A percentile compares a stretch with the other conserved stretches of the same genome.
Conservation (phyloP, 2,797 vertebrate genomes). For the Danio albolineatus region DNA sequence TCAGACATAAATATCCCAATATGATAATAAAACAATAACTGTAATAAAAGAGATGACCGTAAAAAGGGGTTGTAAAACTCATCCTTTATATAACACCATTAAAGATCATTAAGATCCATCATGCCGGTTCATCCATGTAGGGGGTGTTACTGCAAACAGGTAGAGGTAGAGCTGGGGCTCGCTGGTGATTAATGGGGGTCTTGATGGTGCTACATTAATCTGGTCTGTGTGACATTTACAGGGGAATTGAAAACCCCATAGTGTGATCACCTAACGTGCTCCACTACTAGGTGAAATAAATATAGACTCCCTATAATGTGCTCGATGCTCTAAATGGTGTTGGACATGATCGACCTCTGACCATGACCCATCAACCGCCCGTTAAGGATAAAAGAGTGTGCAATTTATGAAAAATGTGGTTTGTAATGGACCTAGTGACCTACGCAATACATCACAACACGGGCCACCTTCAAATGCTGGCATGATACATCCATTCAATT, state of each 20-base stretch:
- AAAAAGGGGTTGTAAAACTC: conserved; percentile 11
- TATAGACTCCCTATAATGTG: conserved; percentile 28
- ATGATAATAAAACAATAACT: conserved; percentile 28
- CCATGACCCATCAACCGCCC: conserved; percentile 31
- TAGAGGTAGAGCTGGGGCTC: conserved; percentile 59
- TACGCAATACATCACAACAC: background rate
- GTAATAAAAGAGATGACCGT: conserved; percentile 2
- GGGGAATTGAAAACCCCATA: conserved; percentile 19
- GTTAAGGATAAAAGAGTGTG: conserved; percentile 19
- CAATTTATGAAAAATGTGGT: background rate
- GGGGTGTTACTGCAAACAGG: background rate
- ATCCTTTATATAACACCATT: conserved; percentile 29
- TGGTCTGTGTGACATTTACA: conserved; percentile 44
- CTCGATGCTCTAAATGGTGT: conserved; percentile 39
- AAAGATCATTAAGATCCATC: conserved; percentile 42
- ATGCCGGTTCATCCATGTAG: conserved; percentile 5
- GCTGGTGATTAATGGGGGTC: conserved; percentile 55
- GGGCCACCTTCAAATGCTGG: conserved; percentile 8
- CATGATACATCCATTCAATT: background rate
- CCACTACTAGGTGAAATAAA: conserved; percentile 34
- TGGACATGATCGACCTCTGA: conserved; percentile 47
- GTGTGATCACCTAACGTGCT: background rate
- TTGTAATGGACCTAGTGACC: background rate
- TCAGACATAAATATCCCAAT: conserved; percentile 22
- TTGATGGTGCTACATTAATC: conserved; percentile 66